Percentiles rank a stretch among this genome's conserved stretches.
phyloP scores from a whole-genome alignment of 2,888 invertebrate species.

The Conomelus anceps region DNA sequence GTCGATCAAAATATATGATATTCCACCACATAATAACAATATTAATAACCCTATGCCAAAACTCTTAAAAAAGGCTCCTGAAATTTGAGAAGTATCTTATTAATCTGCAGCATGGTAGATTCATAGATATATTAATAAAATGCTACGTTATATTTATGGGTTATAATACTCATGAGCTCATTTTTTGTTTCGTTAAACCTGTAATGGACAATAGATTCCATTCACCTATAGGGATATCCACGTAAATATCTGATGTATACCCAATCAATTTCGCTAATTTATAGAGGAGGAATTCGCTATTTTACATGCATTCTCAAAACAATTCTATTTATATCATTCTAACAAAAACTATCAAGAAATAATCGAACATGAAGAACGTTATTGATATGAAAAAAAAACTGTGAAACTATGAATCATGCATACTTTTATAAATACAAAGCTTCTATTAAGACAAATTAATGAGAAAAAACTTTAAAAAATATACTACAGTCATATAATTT shows the following conservation, averaged over 20 bases:
- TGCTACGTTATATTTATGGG: neutral
- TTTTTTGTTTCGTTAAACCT: neutral
- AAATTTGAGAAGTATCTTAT: too few relatives aligned
- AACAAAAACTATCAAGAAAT: slow-evolving; percentile 16
- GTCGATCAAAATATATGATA: too few relatives aligned
- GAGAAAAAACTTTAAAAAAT: too few relatives aligned
- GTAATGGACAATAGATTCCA: neutral
- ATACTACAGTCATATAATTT: too few relatives aligned
- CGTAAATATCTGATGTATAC: too few relatives aligned
- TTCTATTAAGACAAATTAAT: neutral
- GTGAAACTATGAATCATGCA: neutral
- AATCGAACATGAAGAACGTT: slow-evolving; percentile 5
- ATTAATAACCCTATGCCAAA: too few relatives aligned
- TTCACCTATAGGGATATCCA: neutral
- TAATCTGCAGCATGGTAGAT: too few relatives aligned
- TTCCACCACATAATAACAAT: too few relatives aligned
- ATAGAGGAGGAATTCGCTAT: neutral
- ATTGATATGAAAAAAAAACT: slow-evolving; percentile 20
- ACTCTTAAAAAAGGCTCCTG: too few relatives aligned
- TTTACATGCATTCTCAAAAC: neutral
- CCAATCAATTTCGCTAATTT: neutral
- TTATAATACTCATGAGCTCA: neutral
- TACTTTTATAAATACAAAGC: neutral
- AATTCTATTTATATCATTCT: neutral
- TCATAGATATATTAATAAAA: too few relatives aligned